These are phyloP conservation scores for Pseudolaguvia tuberculata DNA, from an alignment of 2,113 vertebrate species.

Conservation along the genomic window DNA sequence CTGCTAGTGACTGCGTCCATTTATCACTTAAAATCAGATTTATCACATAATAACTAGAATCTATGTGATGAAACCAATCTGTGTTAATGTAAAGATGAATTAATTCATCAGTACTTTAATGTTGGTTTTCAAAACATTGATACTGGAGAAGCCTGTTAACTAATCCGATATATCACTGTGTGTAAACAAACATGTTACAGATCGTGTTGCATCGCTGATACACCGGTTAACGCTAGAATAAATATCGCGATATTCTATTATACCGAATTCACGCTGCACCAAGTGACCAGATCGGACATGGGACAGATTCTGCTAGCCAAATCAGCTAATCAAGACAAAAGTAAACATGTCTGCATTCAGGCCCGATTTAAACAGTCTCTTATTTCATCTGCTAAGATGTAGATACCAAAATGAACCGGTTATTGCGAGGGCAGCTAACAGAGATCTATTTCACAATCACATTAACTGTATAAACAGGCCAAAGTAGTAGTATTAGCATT, in stretches of 20 bases:
- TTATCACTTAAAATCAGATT: too few species aligned
- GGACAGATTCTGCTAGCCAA: neutral
- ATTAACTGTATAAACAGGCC: neutral
- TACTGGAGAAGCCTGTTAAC: neutral
- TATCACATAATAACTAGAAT: too few species aligned
- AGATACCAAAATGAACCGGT: neutral
- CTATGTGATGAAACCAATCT: too few species aligned
- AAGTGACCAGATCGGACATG: too few species aligned
- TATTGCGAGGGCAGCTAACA: neutral
- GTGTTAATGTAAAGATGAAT: too few species aligned
- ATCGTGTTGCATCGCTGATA: too few species aligned
- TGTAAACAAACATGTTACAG: neutral
- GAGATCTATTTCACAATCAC: neutral
- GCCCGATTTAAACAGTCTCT: neutral
- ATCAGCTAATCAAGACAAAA: neutral
- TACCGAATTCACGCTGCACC: too few species aligned
- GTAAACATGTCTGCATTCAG: neutral
- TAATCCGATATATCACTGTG: neutral
- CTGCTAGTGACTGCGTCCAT: too few species aligned
- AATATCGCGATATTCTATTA: conserved; percentile 1
- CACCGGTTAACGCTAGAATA: too few species aligned
- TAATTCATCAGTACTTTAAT: neutral
- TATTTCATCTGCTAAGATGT: neutral
- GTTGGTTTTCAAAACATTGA: neutral
- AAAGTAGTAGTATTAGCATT: neutral